Evolutionary conservation across 2,888 invertebrate genomes (phyloP), one percentile per base, ranked within the genome.

Genomic region (Agapetus fuscipes): DNA sequence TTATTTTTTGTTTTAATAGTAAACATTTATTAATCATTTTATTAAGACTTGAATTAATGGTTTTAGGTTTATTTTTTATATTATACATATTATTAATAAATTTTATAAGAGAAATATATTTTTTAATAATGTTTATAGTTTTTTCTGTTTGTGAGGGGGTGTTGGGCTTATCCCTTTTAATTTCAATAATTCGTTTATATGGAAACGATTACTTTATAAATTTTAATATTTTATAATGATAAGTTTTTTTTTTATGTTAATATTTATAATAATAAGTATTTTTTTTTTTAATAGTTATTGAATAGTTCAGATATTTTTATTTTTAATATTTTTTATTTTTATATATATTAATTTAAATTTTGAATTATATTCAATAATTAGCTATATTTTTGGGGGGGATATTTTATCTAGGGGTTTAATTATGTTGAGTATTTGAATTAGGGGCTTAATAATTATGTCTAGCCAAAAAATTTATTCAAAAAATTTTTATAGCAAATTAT

Each of bases 81-180:
- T 49, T 74, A 48, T 55, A 70, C 56, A 49, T 66, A 52, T 63
- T 58, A 63, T 64, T 72, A 55, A 61, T n/a, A n/a, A n/a, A n/a
- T n/a, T n/a, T n/a, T n/a, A n/a, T n/a, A n/a, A n/a, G n/a, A 64
- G 64, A 72, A 57, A 56, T 60, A 54, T 74, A 66, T 71, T 67
- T 75, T 64, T 63, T 64, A 52, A 67, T 77, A 57, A 57, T 76
- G 56, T 78, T 73, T 73, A 68, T 78, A 57, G 65, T 68, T 39
- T 70, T 78, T 65, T 64, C 67, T 43, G 78, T 78, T 34, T 78
- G 78, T 74, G 79, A 80, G 16, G 74, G 76, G 0, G 72, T 70
- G 49, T 70, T 80, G 61, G 77, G 76, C 0, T 52, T 80, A 53
- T 71, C 74, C 5, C 66, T 79, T 69, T 67, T 79, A 60, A 66